Base-by-base conservation (phyloP, 1,140 invertebrate genomes). In the Drosophila trapezifrons region DNA sequence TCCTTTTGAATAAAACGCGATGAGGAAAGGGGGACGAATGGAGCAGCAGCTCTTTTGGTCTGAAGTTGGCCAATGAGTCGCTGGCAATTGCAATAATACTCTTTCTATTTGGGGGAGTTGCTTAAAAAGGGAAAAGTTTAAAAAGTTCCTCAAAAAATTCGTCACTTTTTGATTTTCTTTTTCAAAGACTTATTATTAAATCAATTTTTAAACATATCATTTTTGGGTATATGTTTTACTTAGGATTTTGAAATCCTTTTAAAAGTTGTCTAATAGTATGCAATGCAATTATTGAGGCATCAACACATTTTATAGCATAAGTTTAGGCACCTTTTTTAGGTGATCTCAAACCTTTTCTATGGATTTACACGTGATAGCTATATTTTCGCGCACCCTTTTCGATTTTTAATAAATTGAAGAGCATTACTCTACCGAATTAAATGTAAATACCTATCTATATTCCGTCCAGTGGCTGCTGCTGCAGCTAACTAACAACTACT, bases 1-100 rank as follows among this genome's bases (percentile, higher is more conserved):
- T 81, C 79, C 79, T 81, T 81, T 81, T 81, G 79, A 73, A 81
- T 78, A 81, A 37, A 81, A 67, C 75, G 74, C 69, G 32, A 25
- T 27, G 45, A 25, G 22, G 54, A 18, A 42, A 15, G 18, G 49
- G n/a, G 25, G 25, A 2, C 2, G 4, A 29, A 49, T 2, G 32
- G 8, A 27, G 27, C 35, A 29, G 72, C 27, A 66, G 52, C 70
- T 46, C 37, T 73, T 72, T 72, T 45, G 32, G 47, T 40, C 38
- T 52, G 22, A 49, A 71, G 43, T 71, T 71, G 71, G 37, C 71
- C 71, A 75, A 75, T 75, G 58, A 75, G 45, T 49, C 13, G 47
- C 51, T 47, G 49, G 49, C 25, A 71, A 71, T 71, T 71, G 49
- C 46, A 25, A 32, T 32, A 70, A 70, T 70, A 71, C 67, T 10